Evolutionary conservation across 1,140 invertebrate genomes (phyloP).

Genomic region (Arctopsyche grandis): DNA sequence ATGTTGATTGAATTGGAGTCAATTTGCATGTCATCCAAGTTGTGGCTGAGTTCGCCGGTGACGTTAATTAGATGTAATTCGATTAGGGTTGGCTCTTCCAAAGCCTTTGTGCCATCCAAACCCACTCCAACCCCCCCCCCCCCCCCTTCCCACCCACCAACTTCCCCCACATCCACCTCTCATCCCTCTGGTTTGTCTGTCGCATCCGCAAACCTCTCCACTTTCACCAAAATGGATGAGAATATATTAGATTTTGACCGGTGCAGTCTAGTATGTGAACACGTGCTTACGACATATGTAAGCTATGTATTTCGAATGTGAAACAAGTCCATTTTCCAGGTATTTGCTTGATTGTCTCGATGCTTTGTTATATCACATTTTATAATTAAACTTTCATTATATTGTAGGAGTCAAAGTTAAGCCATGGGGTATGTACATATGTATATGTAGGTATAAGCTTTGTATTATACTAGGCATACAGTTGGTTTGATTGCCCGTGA

Average conservation of each 20-base stretch:
- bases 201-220: neutral
- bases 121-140: neutral
- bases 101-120: slow-evolving; percentile 27
- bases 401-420: no score
- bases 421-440: neutral
- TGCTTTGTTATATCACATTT: no score
- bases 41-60: slow-evolving; percentile 25
- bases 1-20: slow-evolving; percentile 41
- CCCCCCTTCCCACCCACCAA: neutral
- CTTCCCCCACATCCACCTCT: neutral
- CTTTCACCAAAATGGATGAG: neutral
- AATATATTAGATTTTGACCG: neutral
- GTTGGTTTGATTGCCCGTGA: neutral
- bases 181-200: no score
- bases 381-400: no score
- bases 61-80: slow-evolving; percentile 41
- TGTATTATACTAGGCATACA: neutral
- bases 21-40: slow-evolving; percentile 36
- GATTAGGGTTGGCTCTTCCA: slow-evolving; percentile 31
- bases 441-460: slow-evolving; percentile 1
- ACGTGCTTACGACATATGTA: neutral
- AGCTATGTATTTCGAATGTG: no score
- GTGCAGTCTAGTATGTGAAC: no score
- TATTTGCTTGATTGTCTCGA: no score
- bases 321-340: no score